phyloP scores from a whole-genome alignment of 30 jellyfish, hydroid and myxozoan species.

The Rhopilema esculentum region DNA sequence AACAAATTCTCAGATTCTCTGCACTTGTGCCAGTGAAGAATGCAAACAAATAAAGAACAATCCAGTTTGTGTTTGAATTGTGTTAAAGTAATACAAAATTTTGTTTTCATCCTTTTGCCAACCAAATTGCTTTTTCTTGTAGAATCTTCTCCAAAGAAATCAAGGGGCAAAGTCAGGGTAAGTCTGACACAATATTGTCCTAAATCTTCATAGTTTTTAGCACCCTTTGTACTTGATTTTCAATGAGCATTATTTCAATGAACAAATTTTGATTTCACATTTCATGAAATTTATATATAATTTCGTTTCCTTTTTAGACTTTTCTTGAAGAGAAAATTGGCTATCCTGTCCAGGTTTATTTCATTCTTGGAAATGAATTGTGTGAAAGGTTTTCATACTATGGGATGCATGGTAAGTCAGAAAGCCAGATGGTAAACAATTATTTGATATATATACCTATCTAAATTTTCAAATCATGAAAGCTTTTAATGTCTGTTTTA shows the following conservation, averaged over 20 bases:
- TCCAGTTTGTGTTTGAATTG: too few species aligned
- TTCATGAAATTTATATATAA: not conserved
- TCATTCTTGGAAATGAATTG: constrained; percentile 98
- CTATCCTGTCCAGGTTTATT: constrained; percentile 94
- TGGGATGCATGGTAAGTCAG: constrained; percentile 98
- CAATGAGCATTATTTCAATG: not conserved
- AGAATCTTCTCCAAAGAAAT: constrained; percentile 12
- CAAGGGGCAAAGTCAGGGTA: constrained; percentile 22
- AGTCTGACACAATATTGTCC: too few species aligned
- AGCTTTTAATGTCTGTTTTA: too few species aligned
- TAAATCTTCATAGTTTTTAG: too few species aligned
- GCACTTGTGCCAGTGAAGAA: too few species aligned
- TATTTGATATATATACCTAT: too few species aligned
- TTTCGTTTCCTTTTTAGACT: constrained; percentile 11
- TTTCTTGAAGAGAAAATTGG: constrained; percentile 70
- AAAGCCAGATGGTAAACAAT: not conserved
- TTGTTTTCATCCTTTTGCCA: not conserved
- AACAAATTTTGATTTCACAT: too few species aligned
- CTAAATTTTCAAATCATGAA: too few species aligned
- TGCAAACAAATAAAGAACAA: too few species aligned
- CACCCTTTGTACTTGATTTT: not conserved
- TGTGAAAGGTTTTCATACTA: constrained; percentile 99
- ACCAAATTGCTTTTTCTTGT: not conserved
- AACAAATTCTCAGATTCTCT: too few species aligned
- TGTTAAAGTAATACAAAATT: too few species aligned